phyloP scores from a whole-genome alignment of 1,140 invertebrate genomes.

The Magallana ariakensis region DNA sequence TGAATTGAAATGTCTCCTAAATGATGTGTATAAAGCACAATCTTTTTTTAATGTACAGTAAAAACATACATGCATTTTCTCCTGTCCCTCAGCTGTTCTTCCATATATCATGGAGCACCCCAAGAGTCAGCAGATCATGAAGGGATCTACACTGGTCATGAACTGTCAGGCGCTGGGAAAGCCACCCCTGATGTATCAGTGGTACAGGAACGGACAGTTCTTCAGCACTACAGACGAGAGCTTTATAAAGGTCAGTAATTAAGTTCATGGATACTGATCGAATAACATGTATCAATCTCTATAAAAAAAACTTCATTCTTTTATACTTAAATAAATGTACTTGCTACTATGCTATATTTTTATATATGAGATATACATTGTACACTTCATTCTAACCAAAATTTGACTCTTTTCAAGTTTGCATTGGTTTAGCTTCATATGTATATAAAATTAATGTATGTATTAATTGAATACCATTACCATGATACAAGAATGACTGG shows the following conservation, averaged over 20 bases:
- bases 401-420: too few relatives aligned
- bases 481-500: too few relatives aligned
- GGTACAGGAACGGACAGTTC: constrained; percentile 51
- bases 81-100: constrained; percentile 20
- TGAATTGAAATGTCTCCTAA: too few relatives aligned
- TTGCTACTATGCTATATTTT: too few relatives aligned
- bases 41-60: too few relatives aligned
- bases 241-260: constrained; percentile 31
- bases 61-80: neutral
- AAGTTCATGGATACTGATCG: neutral
- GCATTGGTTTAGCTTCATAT: too few relatives aligned
- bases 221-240: constrained; percentile 15
- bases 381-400: too few relatives aligned
- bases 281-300: neutral
- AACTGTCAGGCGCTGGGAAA: constrained; percentile 57
- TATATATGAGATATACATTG: too few relatives aligned
- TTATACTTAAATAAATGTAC: too few relatives aligned
- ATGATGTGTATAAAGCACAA: too few relatives aligned
- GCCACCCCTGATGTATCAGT: constrained; percentile 58
- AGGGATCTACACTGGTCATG: constrained; percentile 49
- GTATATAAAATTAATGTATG: too few relatives aligned
- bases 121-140: constrained; percentile 30
- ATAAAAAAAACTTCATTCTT: neutral
- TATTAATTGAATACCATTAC: too few relatives aligned
- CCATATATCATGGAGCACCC: constrained; percentile 58